phyloP scores from a whole-genome alignment of 92 coral and sea anemone genomes.

The Heteractis magnifica region DNA sequence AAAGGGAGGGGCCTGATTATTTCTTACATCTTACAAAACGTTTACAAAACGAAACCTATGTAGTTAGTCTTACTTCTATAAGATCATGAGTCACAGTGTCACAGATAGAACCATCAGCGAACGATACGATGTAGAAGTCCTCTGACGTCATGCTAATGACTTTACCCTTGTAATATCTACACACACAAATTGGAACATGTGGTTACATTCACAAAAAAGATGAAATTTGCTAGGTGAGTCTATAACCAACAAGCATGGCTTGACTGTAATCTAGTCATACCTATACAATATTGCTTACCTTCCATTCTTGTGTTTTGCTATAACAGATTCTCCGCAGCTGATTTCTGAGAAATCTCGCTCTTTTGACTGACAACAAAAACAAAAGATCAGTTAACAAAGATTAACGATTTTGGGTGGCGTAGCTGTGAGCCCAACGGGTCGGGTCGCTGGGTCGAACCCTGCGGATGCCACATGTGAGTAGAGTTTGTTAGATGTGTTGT shows the following conservation, averaged over 20 bases:
- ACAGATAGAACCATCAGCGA: conserved; percentile 76
- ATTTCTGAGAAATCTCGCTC: conserved; percentile 79
- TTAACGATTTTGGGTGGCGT: too few species aligned
- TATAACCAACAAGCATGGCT: too few species aligned
- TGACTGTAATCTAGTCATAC: too few species aligned
- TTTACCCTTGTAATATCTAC: conserved; percentile 77
- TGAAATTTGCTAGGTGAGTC: not conserved
- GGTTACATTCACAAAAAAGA: not conserved
- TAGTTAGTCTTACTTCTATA: conserved; percentile 46
- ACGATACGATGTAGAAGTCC: conserved; percentile 74
- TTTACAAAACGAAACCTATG: not conserved
- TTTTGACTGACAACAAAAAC: conserved; percentile 54
- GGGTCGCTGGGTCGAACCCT: too few species aligned
- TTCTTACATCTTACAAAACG: not conserved
- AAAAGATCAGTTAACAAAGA: not conserved
- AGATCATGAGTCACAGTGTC: conserved; percentile 72
- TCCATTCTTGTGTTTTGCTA: conserved; percentile 88
- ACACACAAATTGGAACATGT: not conserved
- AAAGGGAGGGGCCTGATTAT: not conserved
- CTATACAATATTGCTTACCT: conserved; percentile 38
- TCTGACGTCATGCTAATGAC: conserved; percentile 75
- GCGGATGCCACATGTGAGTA: too few species aligned
- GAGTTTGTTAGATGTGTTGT: too few species aligned
- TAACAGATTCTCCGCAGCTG: conserved; percentile 66
- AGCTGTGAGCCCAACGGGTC: too few species aligned